Evolutionary conservation across 2,888 invertebrate genomes (phyloP).

Genomic region (Temnothorax unifasciatus): DNA sequence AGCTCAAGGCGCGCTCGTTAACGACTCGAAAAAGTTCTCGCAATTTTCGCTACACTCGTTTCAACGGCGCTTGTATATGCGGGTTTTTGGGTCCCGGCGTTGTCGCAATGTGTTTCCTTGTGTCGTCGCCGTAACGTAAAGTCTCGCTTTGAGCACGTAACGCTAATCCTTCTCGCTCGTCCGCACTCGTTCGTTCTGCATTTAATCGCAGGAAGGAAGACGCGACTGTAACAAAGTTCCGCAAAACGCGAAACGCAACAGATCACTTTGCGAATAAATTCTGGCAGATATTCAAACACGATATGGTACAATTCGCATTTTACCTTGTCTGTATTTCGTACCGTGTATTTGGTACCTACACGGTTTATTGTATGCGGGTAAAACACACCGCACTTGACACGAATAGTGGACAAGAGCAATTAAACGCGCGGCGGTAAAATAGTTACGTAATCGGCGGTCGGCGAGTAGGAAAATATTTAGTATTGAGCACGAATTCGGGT

Average conservation of each 20-base stretch:
- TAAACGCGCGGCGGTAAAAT: constrained; percentile 31
- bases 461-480: constrained; percentile 49
- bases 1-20: constrained; percentile 27
- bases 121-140: neutral
- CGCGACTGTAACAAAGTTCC: neutral
- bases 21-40: constrained; percentile 21
- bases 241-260: constrained; percentile 14
- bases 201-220: neutral
- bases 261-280: constrained; percentile 30
- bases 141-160: constrained; percentile 12
- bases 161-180: neutral
- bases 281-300: constrained; percentile 16
- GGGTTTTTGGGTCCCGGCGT: constrained; percentile 1
- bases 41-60: constrained; percentile 18
- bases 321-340: neutral
- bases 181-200: neutral
- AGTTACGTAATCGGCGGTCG: constrained; percentile 43
- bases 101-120: neutral
- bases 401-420: constrained; percentile 43
- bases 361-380: constrained; percentile 10
- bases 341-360: neutral
- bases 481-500: constrained; percentile 28
- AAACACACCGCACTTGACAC: constrained; percentile 40
- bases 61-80: neutral
- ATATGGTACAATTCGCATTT: constrained; percentile 1